Percentiles rank a stretch among this genome's conserved stretches.
Conservation (phyloP, 2,888 invertebrate genomes). For the Parnassius apollo region DNA sequence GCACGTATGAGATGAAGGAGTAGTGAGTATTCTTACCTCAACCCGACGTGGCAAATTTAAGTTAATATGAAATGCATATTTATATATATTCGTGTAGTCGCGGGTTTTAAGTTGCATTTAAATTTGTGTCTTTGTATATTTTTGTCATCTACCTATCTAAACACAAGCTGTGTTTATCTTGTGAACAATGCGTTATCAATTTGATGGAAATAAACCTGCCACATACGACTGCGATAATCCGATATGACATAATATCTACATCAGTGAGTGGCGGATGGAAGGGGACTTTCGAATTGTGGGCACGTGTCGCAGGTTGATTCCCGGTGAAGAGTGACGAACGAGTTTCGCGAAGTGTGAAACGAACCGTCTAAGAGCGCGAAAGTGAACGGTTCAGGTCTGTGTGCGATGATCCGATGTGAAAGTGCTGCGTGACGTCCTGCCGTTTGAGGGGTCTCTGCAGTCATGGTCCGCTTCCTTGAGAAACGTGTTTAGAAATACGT, state of each 20-base stretch:
- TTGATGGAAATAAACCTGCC: not conserved
- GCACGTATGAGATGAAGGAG: too few relatives aligned
- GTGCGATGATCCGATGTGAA: constrained; percentile 9
- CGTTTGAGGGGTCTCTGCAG: not conserved
- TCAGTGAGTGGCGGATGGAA: not conserved
- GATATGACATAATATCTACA: not conserved
- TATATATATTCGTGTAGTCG: too few relatives aligned
- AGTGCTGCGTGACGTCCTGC: constrained; percentile 19
- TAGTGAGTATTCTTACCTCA: too few relatives aligned
- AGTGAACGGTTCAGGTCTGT: constrained; percentile 15
- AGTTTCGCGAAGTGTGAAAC: constrained; percentile 15
- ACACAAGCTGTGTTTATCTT: not conserved
- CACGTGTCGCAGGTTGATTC: not conserved
- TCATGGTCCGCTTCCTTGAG: not conserved
- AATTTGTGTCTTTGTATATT: too few relatives aligned
- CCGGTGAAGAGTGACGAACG: constrained; percentile 7
- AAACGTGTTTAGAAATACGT: not conserved
- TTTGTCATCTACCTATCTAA: too few relatives aligned
- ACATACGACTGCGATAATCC: not conserved
- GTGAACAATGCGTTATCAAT: not conserved
- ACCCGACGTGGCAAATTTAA: too few relatives aligned
- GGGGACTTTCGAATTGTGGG: not conserved
- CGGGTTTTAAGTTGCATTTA: too few relatives aligned
- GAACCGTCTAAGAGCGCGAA: constrained; percentile 21
- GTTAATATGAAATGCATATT: too few relatives aligned